These are phyloP conservation scores for Ariolimax columbianus DNA, from an alignment of 2,888 invertebrate genomes.

Conservation along the genomic window DNA sequence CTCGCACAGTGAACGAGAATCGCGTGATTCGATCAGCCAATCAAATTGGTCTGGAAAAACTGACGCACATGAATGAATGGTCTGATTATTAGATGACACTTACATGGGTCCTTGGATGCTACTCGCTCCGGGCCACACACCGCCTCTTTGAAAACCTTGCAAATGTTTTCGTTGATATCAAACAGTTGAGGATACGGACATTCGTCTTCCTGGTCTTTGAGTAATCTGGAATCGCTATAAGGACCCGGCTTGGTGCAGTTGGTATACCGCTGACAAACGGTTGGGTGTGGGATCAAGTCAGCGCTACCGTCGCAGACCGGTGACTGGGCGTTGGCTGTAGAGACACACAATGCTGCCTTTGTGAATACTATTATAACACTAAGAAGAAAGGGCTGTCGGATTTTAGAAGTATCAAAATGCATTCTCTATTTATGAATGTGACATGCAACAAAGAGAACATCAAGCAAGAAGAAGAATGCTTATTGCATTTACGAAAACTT, in stretches of 20 bases:
- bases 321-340: background rate
- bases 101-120: constrained; percentile 16
- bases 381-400: too few relatives aligned
- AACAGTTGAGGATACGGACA: constrained; percentile 25
- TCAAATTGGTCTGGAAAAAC: too few relatives aligned
- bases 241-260: background rate
- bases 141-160: background rate
- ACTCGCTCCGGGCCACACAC: background rate
- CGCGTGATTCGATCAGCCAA: too few relatives aligned
- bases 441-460: background rate
- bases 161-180: background rate
- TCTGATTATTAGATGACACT: background rate
- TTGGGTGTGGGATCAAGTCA: constrained; percentile 3
- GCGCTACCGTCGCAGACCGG: background rate
- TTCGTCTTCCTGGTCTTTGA: constrained; percentile 12
- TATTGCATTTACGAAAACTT: background rate
- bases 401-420: too few relatives aligned
- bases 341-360: too few relatives aligned
- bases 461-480: background rate
- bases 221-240: background rate
- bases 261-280: background rate
- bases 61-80: too few relatives aligned
- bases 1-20: too few relatives aligned
- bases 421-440: too few relatives aligned
- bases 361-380: background rate